Base-by-base conservation (phyloP, 2,113 vertebrate species). In the Puffinus mauretanicus region DNA sequence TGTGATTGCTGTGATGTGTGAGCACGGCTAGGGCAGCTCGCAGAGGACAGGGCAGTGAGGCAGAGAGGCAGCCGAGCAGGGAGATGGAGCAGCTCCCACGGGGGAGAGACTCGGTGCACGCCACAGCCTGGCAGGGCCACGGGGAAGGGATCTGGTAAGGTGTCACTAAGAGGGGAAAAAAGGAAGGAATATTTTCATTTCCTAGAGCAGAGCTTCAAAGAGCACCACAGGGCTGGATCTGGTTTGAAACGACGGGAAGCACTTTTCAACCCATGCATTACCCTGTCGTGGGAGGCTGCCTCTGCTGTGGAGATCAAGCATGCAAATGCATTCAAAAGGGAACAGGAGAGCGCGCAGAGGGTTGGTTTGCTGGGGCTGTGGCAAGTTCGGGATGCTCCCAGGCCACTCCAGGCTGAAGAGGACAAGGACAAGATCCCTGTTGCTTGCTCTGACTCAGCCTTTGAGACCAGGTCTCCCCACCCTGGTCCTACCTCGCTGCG, bases 401-500 rank as follows among this genome's bases (percentile, higher is more conserved):
- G 76, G 30, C 22, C 13, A 9, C 52, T 60, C 44, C 46, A 54
- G 61, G 44, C 22, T 15, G 46, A 47, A 8, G 11, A 80, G 42
- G 55, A 49, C 52, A 12, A 66, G 27, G 58, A 38, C 40, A 42
- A 44, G n/a, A 11, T 64, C 49, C 42, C 42, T 10, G 18, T 36
- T 34, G 15, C 55, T 57, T 47, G 42, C 22, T 51, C 49, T 17
- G 55, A 24, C 10, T 36, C 40, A 67, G 40, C 40, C n/a, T 62
- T 49, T 49, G 47, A 51, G 40, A 40, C 40, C 49, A 32, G n/a
- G 12, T 57, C 15, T 29, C 26, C 69, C 54, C 49, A 73, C 5
- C 8, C 44, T n/a, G 34, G 18, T 38, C 58, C 30, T 15, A 40
- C 5, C 11, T 20, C 0, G 3, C 76, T 40, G 38, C 0, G 0